Evolutionary conservation across 92 coral and sea anemone genomes (phyloP), one percentile per base, ranked within the genome.

Genomic region (Actinernus sp.): DNA sequence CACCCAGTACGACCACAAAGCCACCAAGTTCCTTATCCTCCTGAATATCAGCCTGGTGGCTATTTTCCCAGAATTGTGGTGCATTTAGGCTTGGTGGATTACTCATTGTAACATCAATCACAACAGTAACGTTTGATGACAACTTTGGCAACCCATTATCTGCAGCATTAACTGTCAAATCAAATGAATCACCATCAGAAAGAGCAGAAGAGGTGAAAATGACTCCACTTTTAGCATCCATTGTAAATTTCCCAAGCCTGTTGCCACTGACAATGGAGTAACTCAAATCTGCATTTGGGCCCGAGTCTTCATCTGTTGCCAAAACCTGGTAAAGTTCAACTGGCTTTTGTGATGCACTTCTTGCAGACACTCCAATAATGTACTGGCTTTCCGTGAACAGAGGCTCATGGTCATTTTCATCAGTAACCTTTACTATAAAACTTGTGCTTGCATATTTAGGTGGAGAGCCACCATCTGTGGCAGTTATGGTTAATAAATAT

Each of bases 391-490:
- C 62, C 32, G 64, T 47, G 49, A 94, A 94, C 14, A 31, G 4
- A n/a, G 98, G 98, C 0, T 41, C 57, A 23, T 94, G 78, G 55
- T 94, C 98, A 72, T 94, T 94, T 10, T 84, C 85, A 74, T 94
- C 98, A 14, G 96, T 71, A 16, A 94, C 86, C 53, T 74, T 79
- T 36, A 88, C 71, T 1, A 73, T 73, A 43, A 94, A 80, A 37
- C 68, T 79, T 31, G 83, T 76, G 58, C 47, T 54, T 3, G 86
- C 85, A 59, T 57, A 37, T 48, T 72, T 79, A 11, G 84, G 90
- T 33, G 86, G 84, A 2, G 68, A 18, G 0, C 88, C 88, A 27
- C 87, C 86, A 79, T 91, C 90, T 10, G 87, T 65, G 11, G 67
- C 97, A 38, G 38, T 45, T 8, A 94, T 92, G 33, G 71, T 60